Percentiles rank a stretch among this genome's conserved stretches.
phyloP scores from a whole-genome alignment of 2,888 invertebrate genomes.

The Iphiclides podalirius region DNA sequence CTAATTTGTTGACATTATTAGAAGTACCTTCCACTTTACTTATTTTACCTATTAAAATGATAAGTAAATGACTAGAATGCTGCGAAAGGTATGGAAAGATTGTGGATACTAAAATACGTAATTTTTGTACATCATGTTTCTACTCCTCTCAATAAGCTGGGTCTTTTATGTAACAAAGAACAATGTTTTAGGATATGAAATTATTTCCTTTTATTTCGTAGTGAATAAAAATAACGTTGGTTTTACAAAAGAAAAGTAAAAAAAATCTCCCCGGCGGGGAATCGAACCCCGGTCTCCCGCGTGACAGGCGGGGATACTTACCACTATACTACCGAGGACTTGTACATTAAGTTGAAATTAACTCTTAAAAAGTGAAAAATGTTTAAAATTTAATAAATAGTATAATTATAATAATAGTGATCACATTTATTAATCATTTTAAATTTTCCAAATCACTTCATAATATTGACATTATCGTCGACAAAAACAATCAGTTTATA shows the following conservation, averaged over 20 bases:
- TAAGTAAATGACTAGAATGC: no score
- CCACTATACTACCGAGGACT: slow-evolving; percentile 79
- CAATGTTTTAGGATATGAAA: no score
- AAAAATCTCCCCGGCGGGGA: slow-evolving; percentile 64
- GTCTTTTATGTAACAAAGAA: no score
- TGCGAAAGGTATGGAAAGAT: no score
- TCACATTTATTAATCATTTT: not conserved
- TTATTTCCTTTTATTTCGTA: not conserved
- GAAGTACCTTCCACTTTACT: no score
- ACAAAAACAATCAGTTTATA: not conserved
- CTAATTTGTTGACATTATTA: no score
- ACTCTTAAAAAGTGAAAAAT: no score
- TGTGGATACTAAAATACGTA: no score
- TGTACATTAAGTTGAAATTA: not conserved
- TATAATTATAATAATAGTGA: not conserved
- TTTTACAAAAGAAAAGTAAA: not conserved
- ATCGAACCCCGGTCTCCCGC: slow-evolving; percentile 81
- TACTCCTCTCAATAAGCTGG: no score
- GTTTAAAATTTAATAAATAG: not conserved
- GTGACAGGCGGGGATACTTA: slow-evolving; percentile 81
- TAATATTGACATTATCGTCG: not conserved
- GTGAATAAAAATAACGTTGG: not conserved
- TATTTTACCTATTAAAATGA: no score
- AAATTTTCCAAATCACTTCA: not conserved
- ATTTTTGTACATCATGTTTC: no score